These are phyloP conservation scores for Heliothis subflexa DNA, from an alignment of 1,140 invertebrate genomes.

Conservation along the genomic window DNA sequence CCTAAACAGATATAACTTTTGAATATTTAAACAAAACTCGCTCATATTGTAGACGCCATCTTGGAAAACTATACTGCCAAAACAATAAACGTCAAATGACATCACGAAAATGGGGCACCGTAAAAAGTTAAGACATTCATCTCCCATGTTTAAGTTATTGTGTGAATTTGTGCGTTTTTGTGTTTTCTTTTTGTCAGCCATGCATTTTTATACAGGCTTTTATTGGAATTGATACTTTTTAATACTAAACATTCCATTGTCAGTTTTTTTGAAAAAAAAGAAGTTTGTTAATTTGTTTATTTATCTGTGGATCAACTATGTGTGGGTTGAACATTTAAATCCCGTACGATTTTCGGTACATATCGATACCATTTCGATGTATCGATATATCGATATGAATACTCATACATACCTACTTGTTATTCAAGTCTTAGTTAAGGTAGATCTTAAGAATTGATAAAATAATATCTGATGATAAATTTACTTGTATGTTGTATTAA, in stretches of 20 bases:
- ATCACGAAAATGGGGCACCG: constrained; percentile 45
- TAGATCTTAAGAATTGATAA: constrained; percentile 83
- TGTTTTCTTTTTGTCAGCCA: constrained; percentile 39
- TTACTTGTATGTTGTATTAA: constrained; percentile 86
- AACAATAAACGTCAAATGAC: constrained; percentile 46
- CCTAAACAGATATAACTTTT: constrained; percentile 41
- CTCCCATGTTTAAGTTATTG: constrained; percentile 52
- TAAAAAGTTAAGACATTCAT: constrained; percentile 49
- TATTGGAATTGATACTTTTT: constrained; percentile 49
- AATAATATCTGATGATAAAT: constrained; percentile 85
- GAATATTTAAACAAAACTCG: constrained; percentile 45
- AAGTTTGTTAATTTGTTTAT: constrained; percentile 50
- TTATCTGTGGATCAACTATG: constrained; percentile 47
- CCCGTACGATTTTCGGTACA: constrained; percentile 41
- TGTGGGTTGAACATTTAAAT: constrained; percentile 48
- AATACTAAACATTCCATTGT: constrained; percentile 45
- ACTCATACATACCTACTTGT: constrained; percentile 65
- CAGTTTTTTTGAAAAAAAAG: constrained; percentile 37
- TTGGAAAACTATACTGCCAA: constrained; percentile 38
- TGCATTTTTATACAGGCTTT: constrained; percentile 45
- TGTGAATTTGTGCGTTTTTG: constrained; percentile 47
- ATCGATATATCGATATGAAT: constrained; percentile 46
- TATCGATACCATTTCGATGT: constrained; percentile 45
- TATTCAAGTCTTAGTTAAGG: constrained; percentile 83
- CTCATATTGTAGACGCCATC: constrained; percentile 40